phyloP scores from a whole-genome alignment of 2,113 vertebrate species.

The Tichodroma muraria region DNA sequence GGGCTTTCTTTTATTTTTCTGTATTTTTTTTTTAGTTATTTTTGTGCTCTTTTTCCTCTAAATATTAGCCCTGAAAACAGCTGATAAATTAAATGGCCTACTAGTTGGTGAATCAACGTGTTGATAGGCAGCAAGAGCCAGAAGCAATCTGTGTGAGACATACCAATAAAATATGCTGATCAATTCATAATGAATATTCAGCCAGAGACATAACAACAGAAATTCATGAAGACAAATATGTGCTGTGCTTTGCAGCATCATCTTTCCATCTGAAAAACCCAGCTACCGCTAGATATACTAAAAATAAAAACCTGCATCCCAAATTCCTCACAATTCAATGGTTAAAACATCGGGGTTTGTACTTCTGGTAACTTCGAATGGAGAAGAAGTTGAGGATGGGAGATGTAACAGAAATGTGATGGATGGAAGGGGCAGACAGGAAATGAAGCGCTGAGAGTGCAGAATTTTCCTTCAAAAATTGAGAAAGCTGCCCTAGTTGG shows the following conservation, averaged over 20 bases:
- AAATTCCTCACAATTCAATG: not conserved
- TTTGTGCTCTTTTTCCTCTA: not conserved
- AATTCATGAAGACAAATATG: not conserved
- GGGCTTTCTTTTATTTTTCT: not conserved
- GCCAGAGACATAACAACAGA: not conserved
- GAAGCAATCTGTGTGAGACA: not conserved
- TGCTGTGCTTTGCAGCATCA: not conserved
- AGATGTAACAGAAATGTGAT: not conserved
- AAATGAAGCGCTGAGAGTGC: not conserved
- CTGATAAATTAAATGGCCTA: not conserved
- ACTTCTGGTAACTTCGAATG: not conserved
- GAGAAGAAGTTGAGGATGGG: not conserved
- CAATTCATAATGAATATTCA: constrained; percentile 1
- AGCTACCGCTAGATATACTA: not conserved
- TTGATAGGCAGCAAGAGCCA: not conserved
- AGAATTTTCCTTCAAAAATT: not conserved
- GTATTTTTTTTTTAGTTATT: not conserved
- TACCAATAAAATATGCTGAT: not conserved
- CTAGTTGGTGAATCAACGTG: not conserved
- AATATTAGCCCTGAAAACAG: not conserved
- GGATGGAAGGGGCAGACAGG: not conserved
- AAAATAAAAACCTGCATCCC: not conserved
- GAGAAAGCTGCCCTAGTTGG: not conserved
- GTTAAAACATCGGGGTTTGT: not conserved
- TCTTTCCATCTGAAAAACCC: not conserved